Evolutionary conservation across 2,113 vertebrate species (phyloP), one percentile per base, ranked within the genome.

Genomic region (Carollia perspicillata): DNA sequence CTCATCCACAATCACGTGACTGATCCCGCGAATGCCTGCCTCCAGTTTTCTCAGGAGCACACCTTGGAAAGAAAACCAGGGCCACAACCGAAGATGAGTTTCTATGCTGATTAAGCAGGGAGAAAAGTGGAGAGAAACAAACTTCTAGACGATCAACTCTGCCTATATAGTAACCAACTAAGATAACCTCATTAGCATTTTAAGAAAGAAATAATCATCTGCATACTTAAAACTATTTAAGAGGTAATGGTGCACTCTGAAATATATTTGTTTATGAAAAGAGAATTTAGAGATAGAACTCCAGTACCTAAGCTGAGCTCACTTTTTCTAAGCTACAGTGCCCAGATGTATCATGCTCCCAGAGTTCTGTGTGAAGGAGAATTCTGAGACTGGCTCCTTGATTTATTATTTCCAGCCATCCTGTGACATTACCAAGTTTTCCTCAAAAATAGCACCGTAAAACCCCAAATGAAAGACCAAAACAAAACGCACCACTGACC

Each of bases 1-100:
- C 98, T 99, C 99, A 90, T 99, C 99, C 11, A 99, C 99, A 87
- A 99, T 99, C 26, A 99, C 99, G 23, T 99, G 99, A 87, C 99
- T 99, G 97, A 99, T 99, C 72, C 99, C 99, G 78, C 99, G 97
- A 97, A 99, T 99, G 42, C 99, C 99, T 44, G 99, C 98, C 97
- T 99, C 99, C 53, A 99, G 98, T 97, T 99, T 99, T 93, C 99
- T 98, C 93, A 99, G 98, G 30, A 99, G 98, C 83, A 99, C 99
- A 37, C 99, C 99, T 99, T 69, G 42, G 95, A 96, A 71, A 96
- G 60, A 53, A 63, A 87, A 81, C 11, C 30, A 78, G 6, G 90
- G 5, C 6, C 51, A 95, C 13, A 69, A 44, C 14, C 37, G 17
- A 58, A 28, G 13, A 65, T 18, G 5, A 74, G 42, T 79, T 91